These are phyloP conservation scores for Paguma larvata DNA, from an alignment of 2,797 vertebrate genomes.

Conservation along the genomic window DNA sequence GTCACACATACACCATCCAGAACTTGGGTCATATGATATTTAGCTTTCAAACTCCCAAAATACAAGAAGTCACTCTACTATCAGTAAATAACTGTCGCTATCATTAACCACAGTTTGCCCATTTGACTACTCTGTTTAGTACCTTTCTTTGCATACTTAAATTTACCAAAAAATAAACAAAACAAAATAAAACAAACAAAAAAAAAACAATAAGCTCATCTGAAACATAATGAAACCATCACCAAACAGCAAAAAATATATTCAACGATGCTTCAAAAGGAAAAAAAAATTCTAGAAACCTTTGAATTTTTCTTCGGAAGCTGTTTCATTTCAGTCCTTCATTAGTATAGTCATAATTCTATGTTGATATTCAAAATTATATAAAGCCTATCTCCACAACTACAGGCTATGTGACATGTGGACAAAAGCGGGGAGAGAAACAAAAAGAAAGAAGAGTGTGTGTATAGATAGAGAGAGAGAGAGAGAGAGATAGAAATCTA, in stretches of 20 bases:
- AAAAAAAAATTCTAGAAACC: neutral
- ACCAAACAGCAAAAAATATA: neutral
- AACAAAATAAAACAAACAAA: neutral
- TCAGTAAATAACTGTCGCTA: neutral
- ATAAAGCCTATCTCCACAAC: neutral
- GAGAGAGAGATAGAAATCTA: too few species aligned
- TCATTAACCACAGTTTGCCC: neutral
- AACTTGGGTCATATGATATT: neutral
- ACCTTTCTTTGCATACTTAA: neutral
- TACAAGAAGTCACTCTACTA: neutral
- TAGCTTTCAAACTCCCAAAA: neutral
- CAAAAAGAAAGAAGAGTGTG: neutral
- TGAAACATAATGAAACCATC: neutral
- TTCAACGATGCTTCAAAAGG: neutral
- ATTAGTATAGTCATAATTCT: neutral
- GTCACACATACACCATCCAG: neutral
- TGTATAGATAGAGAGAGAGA: too few species aligned
- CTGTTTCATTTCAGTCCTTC: neutral
- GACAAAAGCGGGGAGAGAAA: neutral
- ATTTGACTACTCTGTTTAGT: neutral
- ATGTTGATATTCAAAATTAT: neutral
- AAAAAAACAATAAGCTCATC: neutral
- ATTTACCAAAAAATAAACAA: neutral
- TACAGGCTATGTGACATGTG: neutral
- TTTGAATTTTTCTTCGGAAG: neutral